A percentile compares a stretch with the other conserved stretches of the same genome.
phyloP scores from a whole-genome alignment of 2,888 invertebrate species.

The Matsumyia berberina region DNA sequence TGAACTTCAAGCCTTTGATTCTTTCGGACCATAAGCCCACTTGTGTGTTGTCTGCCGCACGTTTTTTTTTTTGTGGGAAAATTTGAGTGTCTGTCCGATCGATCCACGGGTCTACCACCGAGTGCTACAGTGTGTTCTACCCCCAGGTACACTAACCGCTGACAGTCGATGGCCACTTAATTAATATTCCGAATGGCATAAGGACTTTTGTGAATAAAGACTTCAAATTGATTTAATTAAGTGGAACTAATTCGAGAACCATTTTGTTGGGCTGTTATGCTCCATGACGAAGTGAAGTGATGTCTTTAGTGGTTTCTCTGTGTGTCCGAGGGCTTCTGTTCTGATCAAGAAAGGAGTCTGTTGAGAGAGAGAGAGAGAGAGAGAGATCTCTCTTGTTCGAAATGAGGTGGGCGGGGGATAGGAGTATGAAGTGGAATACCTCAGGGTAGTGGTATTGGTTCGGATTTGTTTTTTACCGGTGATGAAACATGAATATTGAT shows the following conservation, averaged over 20 bases:
- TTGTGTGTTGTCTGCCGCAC: background rate
- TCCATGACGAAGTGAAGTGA: conserved; percentile 48
- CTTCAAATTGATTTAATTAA: conserved; percentile 76
- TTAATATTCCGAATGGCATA: conserved; percentile 75
- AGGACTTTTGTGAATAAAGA: conserved; percentile 74
- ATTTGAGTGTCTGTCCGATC: conserved; percentile 9
- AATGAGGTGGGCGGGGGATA: conserved; percentile 47
- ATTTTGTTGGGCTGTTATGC: conserved; percentile 50
- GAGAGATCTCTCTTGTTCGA: conserved; percentile 64
- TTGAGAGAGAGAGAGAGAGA: too few relatives aligned
- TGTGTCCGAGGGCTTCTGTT: conserved; percentile 47
- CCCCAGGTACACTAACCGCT: conserved; percentile 26
- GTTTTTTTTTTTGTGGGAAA: conserved; percentile 19
- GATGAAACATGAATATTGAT: conserved; percentile 32
- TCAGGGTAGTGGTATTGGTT: conserved; percentile 38
- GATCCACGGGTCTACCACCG: background rate
- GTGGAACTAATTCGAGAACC: conserved; percentile 70
- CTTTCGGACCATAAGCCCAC: conserved; percentile 1
- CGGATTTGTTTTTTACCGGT: conserved; percentile 19
- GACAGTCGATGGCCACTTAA: conserved; percentile 63
- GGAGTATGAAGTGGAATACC: conserved; percentile 56
- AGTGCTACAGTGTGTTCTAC: background rate
- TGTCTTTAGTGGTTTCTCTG: conserved; percentile 32
- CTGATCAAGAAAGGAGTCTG: conserved; percentile 9
- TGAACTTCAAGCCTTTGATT: conserved; percentile 24